Base-by-base conservation (phyloP, 2,888 invertebrate genomes). In the Allolobophora icterica region DNA sequence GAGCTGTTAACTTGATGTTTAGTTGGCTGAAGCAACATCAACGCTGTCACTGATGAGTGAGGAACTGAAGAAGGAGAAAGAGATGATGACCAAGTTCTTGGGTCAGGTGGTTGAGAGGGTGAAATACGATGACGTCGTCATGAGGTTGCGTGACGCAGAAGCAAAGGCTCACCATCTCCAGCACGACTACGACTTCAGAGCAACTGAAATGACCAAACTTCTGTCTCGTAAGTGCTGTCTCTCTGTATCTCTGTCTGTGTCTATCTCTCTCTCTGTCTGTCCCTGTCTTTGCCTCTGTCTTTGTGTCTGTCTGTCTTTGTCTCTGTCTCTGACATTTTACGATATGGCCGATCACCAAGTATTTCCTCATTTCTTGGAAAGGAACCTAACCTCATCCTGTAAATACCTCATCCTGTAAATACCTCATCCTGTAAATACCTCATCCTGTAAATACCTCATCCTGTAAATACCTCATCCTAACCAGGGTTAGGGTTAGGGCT, bases 121-220 rank as follows among this genome's bases (percentile, higher is more conserved):
- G n/a, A 34, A 24, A 34, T 38, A 87, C 35, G 87, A 87, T 21
- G 87, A 87, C 35, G 24, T 87, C 24, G 1, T 87, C 13, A 17
- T 34, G 34, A 87, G 38, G 38, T 15, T 87, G 24, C 87, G n/a
- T 34, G 21, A 87, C 19, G 35, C 87, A 13, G 4, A 87, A 17
- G 35, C 87, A 19, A 87, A 34, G 87, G 38, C 24, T 87, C 87
- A 87, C 30, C 87, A 38, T 87, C 87, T 87, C 24, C 34, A 87
- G 19, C 87, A 87, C 35, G 87, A 38, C 35, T 35, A 5, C 15
- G 35, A 87, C 34, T 24, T 87, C 35, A 87, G 38, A 38, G 38
- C 87, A 24, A 35, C 87, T 0, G 87, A 87, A 87, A 87, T 35
- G 30, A 87, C 87, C 38, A 87, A 87, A 87, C 38, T 87, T 34